phyloP scores from a whole-genome alignment of 2,113 vertebrate species.

The Axis porcinus region DNA sequence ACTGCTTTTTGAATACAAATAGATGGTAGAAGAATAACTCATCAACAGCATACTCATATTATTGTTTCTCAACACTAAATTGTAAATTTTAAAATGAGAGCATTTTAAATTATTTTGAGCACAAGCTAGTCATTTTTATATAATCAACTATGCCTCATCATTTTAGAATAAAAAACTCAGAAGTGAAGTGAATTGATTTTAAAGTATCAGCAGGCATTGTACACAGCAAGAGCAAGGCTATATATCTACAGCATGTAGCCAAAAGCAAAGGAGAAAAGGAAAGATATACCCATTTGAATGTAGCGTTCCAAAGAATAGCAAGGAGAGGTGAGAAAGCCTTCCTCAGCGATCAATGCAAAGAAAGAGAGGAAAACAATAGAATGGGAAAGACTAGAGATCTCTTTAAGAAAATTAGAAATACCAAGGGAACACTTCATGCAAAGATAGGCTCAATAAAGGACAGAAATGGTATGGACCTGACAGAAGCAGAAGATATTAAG shows the following conservation, averaged over 20 bases:
- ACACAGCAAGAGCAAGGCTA: background rate
- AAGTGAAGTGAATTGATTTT: background rate
- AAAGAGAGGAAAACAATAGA: background rate
- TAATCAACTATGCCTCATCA: background rate
- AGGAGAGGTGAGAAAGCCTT: background rate
- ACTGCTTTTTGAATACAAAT: slow-evolving; percentile 20
- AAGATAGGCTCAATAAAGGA: background rate
- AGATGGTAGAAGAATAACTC: background rate
- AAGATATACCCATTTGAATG: background rate
- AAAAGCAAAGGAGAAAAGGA: background rate
- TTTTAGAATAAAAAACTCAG: background rate
- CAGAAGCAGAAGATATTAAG: background rate
- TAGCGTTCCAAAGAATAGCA: background rate
- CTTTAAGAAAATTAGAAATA: background rate
- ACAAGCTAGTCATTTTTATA: slow-evolving; percentile 14
- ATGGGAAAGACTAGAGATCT: background rate
- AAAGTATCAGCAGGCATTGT: background rate
- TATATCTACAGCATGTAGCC: background rate
- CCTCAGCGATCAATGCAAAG: background rate
- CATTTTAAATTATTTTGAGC: slow-evolving; percentile 24
- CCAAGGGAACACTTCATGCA: background rate
- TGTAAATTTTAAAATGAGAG: slow-evolving; percentile 23
- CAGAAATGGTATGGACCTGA: background rate
- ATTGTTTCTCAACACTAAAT: slow-evolving; percentile 33
- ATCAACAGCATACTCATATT: background rate